Evolutionary conservation across 1,140 invertebrate genomes (phyloP).

Genomic region (Drosophila sulfurigaster): DNA sequence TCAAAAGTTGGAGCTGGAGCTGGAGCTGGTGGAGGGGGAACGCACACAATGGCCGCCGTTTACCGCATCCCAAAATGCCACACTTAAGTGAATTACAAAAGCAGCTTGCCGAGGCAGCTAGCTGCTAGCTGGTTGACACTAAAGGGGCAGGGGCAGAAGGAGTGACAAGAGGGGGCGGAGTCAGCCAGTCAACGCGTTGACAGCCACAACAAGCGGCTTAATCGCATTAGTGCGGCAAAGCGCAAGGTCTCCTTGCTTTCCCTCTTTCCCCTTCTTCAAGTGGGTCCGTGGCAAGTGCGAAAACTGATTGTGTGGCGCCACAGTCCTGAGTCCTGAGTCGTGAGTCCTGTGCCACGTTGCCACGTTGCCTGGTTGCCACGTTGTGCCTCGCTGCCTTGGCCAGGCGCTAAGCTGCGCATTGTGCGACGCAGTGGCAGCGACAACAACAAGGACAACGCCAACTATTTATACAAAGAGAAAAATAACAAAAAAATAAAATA

Average conservation of each 20-base stretch:
- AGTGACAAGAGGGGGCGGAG: conserved; percentile 12
- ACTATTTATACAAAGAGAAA: conserved; percentile 75
- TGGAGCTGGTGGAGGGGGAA: conserved; percentile 12
- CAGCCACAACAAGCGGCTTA: conserved; percentile 83
- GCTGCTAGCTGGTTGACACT: not conserved
- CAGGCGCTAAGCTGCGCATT: conserved; percentile 60
- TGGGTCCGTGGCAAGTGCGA: conserved; percentile 68
- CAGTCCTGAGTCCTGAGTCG: conserved; percentile 13
- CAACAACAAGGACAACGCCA: conserved; percentile 43
- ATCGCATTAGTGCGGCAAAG: conserved; percentile 75
- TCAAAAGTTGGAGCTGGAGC: conserved; percentile 2
- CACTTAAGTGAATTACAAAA: conserved; percentile 84
- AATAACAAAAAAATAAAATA: too few species aligned
- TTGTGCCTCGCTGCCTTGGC: conserved; percentile 22
- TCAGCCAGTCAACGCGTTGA: conserved; percentile 79
- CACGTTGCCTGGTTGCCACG: not conserved
- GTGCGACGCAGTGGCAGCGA: conserved; percentile 38
- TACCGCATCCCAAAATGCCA: conserved; percentile 81
- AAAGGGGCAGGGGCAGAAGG: not conserved
- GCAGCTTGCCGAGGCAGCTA: conserved; percentile 46
- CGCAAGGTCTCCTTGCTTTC: conserved; percentile 13
- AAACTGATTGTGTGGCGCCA: conserved; percentile 75
- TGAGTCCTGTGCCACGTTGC: too few species aligned
- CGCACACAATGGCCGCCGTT: conserved; percentile 67
- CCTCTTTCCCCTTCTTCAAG: conserved; percentile 6